phyloP scores from a whole-genome alignment of 2,113 vertebrate genomes.

The Lipotes vexillifer region DNA sequence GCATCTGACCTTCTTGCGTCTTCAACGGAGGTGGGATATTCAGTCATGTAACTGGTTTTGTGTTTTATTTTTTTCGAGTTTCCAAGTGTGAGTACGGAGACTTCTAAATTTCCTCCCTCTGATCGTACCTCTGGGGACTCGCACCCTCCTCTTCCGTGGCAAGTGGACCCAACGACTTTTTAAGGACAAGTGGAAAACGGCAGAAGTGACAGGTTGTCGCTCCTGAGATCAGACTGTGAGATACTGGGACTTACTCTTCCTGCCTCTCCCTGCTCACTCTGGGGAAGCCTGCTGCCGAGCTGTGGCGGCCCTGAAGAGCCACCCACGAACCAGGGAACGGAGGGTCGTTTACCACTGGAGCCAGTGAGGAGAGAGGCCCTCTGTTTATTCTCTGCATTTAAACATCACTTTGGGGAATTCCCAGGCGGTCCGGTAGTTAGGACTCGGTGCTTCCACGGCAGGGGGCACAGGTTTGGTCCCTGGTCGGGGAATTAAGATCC shows the following conservation, averaged over 20 bases:
- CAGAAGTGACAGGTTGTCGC: not conserved
- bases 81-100: too few relatives aligned
- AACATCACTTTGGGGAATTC: too few relatives aligned
- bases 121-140: not conserved
- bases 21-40: not conserved
- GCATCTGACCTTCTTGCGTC: not conserved
- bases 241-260: not conserved
- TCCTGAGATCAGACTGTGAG: not conserved
- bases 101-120: not conserved
- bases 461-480: too few relatives aligned
- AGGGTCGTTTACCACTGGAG: not conserved
- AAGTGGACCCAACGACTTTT: too few relatives aligned
- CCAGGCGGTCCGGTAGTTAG: too few relatives aligned
- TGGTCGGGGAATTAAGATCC: too few relatives aligned
- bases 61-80: not conserved
- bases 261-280: not conserved
- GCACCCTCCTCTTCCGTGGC: too few relatives aligned
- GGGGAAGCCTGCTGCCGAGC: not conserved
- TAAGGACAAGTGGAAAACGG: not conserved
- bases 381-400: not conserved
- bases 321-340: not conserved
- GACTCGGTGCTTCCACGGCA: too few relatives aligned
- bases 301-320: not conserved
- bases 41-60: not conserved
- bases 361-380: not conserved